phyloP scores from a whole-genome alignment of 2,797 vertebrate species.

The Syngnathus rostellatus region DNA sequence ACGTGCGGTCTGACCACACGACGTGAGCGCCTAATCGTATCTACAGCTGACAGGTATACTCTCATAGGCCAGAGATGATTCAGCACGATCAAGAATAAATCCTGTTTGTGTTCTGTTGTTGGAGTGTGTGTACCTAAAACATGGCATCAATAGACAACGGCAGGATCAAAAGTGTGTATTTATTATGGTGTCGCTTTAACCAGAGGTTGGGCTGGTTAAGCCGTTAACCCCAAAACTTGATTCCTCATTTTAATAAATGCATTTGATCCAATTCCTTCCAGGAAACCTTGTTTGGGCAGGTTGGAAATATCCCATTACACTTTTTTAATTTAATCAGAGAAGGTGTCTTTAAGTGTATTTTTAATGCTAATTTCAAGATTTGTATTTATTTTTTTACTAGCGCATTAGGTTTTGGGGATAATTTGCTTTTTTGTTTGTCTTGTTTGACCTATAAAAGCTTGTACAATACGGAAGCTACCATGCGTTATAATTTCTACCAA shows the following conservation, averaged over 20 bases:
- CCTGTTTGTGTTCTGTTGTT: constrained; percentile 1
- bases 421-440: too few species aligned
- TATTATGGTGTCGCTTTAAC: neutral
- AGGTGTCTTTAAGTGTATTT: too few species aligned
- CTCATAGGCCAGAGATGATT: neutral
- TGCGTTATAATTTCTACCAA: too few species aligned
- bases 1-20: constrained; percentile 10
- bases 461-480: too few species aligned
- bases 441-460: too few species aligned
- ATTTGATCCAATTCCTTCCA: neutral
- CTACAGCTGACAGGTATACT: constrained; percentile 5
- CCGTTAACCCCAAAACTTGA: neutral
- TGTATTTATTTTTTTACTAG: too few species aligned
- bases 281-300: neutral
- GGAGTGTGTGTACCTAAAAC: neutral
- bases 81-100: neutral
- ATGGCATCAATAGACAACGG: neutral
- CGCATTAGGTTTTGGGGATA: too few species aligned
- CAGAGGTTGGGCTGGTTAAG: neutral
- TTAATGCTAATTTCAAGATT: too few species aligned
- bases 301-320: too few species aligned
- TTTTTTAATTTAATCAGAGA: too few species aligned
- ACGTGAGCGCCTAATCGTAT: constrained; percentile 1
- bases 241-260: neutral
- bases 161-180: neutral